phyloP scores from a whole-genome alignment of 2,113 vertebrate genomes.

The human (Homo sapiens) region DNA sequence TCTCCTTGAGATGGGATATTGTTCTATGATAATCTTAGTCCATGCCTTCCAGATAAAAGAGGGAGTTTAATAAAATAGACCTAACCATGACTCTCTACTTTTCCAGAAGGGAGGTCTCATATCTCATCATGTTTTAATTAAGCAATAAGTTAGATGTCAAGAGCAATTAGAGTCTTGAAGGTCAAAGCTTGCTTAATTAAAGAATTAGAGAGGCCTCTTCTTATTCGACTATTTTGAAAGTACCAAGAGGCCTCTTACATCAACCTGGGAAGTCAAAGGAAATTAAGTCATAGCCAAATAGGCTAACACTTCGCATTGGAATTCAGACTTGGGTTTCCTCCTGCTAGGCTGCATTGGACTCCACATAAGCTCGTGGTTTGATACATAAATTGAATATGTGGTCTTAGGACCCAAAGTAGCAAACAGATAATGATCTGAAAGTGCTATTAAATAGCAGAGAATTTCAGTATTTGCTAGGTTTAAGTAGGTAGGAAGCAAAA shows the following conservation, averaged over 20 bases:
- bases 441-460: neutral
- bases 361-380: neutral
- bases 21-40: neutral
- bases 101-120: slow-evolving; percentile 35
- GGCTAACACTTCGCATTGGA: neutral
- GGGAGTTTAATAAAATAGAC: slow-evolving; percentile 38
- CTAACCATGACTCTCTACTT: neutral
- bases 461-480: neutral
- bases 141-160: slow-evolving; percentile 69
- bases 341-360: neutral
- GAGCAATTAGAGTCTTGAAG: slow-evolving; percentile 63
- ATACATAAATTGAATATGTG: neutral
- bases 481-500: neutral
- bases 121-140: slow-evolving; percentile 70
- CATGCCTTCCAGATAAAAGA: slow-evolving; percentile 42
- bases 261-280: neutral
- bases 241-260: slow-evolving; percentile 35
- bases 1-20: neutral
- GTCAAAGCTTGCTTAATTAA: slow-evolving; percentile 70
- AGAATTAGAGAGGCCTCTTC: slow-evolving; percentile 11
- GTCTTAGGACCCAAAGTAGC: neutral
- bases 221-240: slow-evolving; percentile 34
- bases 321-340: slow-evolving; percentile 28
- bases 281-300: neutral
- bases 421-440: neutral